phyloP scores from a whole-genome alignment of 2,113 vertebrate genomes.

The Coturnix japonica region DNA sequence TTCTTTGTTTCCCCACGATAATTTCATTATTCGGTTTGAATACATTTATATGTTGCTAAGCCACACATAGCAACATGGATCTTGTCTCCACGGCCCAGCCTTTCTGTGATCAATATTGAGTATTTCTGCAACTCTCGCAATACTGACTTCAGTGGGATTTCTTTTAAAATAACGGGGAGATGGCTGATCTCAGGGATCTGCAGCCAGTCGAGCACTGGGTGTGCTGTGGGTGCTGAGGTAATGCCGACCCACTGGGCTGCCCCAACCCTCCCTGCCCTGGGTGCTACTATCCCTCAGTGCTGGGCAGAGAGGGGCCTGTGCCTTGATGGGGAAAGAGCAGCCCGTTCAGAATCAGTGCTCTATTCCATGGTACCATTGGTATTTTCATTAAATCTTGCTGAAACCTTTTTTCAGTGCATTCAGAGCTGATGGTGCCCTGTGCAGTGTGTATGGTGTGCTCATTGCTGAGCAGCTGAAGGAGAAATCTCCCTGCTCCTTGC shows the following conservation, averaged over 20 bases:
- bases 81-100: conserved; percentile 47
- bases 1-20: conserved; percentile 75
- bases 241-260: accelerated
- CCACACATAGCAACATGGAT: conserved; percentile 72
- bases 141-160: neutral
- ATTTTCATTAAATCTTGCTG: neutral
- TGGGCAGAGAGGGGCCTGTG: neutral
- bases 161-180: neutral
- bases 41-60: conserved; percentile 76
- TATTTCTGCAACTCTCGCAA: neutral
- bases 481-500: neutral
- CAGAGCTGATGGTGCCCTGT: neutral
- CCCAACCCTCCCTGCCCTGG: accelerated
- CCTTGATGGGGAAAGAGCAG: neutral
- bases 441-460: neutral
- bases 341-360: accelerated
- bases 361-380: neutral
- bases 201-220: neutral
- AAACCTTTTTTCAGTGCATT: accelerated
- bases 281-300: accelerated
- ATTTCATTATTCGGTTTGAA: conserved; percentile 77
- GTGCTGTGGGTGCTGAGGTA: neutral
- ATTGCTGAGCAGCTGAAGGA: neutral
- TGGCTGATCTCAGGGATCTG: neutral
- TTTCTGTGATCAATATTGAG: conserved; percentile 41